Base-by-base conservation (phyloP, 2,113 vertebrate genomes). In the Pongo pygmaeus region DNA sequence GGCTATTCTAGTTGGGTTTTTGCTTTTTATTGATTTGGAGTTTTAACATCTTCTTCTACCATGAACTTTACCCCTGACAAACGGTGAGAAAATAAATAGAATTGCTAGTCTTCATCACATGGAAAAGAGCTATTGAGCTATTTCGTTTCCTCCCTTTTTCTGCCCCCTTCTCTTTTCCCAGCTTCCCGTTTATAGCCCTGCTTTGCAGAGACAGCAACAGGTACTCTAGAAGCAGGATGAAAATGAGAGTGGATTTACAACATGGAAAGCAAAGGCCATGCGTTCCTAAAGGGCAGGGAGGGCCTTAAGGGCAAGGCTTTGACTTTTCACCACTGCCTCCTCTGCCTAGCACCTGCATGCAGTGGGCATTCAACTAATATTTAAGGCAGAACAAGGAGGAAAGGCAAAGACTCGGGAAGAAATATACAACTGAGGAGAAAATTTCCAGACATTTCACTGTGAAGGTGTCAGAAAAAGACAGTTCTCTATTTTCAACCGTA, bases 381-480 rank as follows among this genome's bases (percentile, higher is more conserved):
- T 72, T 52, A 77, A 75, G 30, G 20, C 25, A 57, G 52, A 17
- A 43, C 95, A 92, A 77, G 22, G 89, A 86, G 91, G 9, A 20
- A 69, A 92, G 52, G 35, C 18, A 69, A 70, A 95, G 79, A 59
- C 38, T 83, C 25, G 74, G 35, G 64, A 89, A 88, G 16, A 38
- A 92, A 50, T 75, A 77, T 43, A 30, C 52, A 87, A 40, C 35
- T 75, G 13, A 74, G 40, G 7, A 3, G 12, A 4, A 59, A 17
- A 43, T 48, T 32, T 30, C 27, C 38, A 91, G 84, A 91, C 22
- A 69, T 69, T 77, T 84, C 11, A 30, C 40, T 43, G 20, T 52
- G 16, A 94, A 70, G n/a, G 59, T 81, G 23, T 89, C 61, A 57
- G 20, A 64, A 96, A 96, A 96, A 90, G 23, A 75, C 32, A 27